Evolutionary conservation across 2,888 invertebrate species (phyloP).

Genomic region (Athrips mouffetella): DNA sequence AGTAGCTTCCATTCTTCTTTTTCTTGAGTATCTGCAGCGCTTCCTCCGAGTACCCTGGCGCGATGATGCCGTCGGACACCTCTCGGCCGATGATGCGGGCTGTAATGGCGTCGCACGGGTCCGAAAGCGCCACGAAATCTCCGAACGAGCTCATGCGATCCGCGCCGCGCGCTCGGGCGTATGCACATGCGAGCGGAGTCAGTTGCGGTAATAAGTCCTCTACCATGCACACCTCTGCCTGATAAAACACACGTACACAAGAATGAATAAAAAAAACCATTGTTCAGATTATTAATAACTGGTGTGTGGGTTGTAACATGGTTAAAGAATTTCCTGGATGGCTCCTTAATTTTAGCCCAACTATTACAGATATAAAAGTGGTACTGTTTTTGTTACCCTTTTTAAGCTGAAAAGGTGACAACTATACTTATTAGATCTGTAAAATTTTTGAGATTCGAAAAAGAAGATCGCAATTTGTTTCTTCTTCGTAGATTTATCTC

Average conservation of each 20-base stretch:
- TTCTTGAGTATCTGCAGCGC: slow-evolving; percentile 93
- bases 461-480: no score
- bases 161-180: slow-evolving; percentile 97
- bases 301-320: no score
- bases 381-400: no score
- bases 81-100: slow-evolving; percentile 95
- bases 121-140: slow-evolving; percentile 97
- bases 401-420: no score
- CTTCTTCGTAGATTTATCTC: no score
- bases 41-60: slow-evolving; percentile 91
- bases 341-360: no score
- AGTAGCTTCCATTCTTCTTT: slow-evolving; percentile 96
- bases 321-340: no score
- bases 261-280: not conserved
- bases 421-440: no score
- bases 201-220: slow-evolving; percentile 86
- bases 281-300: not conserved
- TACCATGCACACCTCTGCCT: slow-evolving; percentile 96
- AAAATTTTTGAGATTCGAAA: no score
- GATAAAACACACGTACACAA: slow-evolving; percentile 26
- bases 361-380: no score
- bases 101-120: slow-evolving; percentile 92
- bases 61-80: slow-evolving; percentile 99
- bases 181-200: slow-evolving; percentile 92
- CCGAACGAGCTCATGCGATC: slow-evolving; percentile 99